These are phyloP conservation scores for Gambusia holbrooki DNA, from an alignment of 2,113 vertebrate genomes.

Conservation along the genomic window DNA sequence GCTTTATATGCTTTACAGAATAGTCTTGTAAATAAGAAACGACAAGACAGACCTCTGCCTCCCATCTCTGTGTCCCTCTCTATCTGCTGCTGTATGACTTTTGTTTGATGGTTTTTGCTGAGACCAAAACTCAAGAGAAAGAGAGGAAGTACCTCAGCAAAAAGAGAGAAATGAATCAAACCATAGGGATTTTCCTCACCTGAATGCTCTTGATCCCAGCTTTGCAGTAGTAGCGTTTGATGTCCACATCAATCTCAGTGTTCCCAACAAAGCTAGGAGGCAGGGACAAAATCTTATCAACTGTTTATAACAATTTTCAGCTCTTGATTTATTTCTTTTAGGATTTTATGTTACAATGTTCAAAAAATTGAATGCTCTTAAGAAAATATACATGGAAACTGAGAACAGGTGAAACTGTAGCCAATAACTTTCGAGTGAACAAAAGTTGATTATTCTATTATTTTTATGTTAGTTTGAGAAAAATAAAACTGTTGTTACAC, in stretches of 20 bases:
- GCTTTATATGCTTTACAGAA: neutral
- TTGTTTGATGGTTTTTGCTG: neutral
- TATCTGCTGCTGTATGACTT: neutral
- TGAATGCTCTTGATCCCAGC: conserved; percentile 98
- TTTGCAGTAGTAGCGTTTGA: conserved; percentile 97
- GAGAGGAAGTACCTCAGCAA: neutral
- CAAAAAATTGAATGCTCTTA: neutral
- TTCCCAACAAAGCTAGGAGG: conserved; percentile 92
- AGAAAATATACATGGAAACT: too few relatives aligned
- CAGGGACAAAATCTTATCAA: conserved; percentile 22
- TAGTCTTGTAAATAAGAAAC: neutral
- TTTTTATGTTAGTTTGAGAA: neutral
- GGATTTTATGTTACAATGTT: neutral
- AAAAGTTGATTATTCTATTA: too few relatives aligned
- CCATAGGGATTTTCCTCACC: conserved; percentile 72
- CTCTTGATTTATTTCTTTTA: neutral
- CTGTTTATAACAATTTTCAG: neutral
- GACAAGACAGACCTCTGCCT: conserved; percentile 9
- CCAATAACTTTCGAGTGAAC: too few relatives aligned
- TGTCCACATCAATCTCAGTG: conserved; percentile 94
- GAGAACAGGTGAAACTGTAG: too few relatives aligned
- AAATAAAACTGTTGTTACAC: neutral
- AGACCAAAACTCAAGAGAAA: conserved; percentile 1
- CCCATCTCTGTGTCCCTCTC: neutral
- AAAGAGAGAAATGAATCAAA: conserved; percentile 13